These are phyloP conservation scores for Alauda arvensis DNA, from an alignment of 2,797 vertebrate genomes.

Conservation along the genomic window DNA sequence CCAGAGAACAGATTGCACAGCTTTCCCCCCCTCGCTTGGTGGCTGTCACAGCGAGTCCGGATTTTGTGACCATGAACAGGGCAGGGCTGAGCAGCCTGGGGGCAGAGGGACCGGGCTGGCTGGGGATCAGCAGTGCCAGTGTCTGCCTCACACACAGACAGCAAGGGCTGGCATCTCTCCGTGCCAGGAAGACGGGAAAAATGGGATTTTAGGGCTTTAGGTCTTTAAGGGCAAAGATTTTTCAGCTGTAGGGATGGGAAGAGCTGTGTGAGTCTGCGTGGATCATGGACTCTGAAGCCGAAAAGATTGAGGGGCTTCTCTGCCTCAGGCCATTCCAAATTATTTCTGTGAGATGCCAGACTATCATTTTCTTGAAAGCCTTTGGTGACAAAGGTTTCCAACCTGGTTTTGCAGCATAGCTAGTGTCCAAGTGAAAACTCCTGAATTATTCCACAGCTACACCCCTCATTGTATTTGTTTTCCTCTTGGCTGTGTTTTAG, in stretches of 20 bases:
- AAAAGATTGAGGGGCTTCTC: not conserved
- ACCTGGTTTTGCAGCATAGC: not conserved
- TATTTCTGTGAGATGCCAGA: not conserved
- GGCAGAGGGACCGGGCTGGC: not conserved
- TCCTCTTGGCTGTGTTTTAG: not conserved
- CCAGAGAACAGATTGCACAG: not conserved
- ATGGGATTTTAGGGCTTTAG: not conserved
- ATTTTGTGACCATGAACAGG: not conserved
- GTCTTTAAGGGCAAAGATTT: not conserved
- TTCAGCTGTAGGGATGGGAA: not conserved
- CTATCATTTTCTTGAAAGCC: not conserved
- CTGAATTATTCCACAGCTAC: not conserved
- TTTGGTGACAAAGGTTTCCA: not conserved
- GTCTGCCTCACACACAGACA: not conserved
- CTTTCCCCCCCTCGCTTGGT: too few relatives aligned
- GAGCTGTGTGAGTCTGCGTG: not conserved
- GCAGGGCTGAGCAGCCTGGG: not conserved
- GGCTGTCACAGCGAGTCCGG: not conserved
- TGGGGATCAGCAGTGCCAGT: not conserved
- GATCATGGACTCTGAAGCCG: accelerated
- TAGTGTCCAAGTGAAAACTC: not conserved
- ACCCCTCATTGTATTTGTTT: not conserved
- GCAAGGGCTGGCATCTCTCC: not conserved
- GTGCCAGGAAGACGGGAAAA: accelerated
- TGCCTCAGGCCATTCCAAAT: not conserved